Evolutionary conservation across 1,140 invertebrate species (phyloP).

Genomic region (Caenorhabditis inopinata): DNA sequence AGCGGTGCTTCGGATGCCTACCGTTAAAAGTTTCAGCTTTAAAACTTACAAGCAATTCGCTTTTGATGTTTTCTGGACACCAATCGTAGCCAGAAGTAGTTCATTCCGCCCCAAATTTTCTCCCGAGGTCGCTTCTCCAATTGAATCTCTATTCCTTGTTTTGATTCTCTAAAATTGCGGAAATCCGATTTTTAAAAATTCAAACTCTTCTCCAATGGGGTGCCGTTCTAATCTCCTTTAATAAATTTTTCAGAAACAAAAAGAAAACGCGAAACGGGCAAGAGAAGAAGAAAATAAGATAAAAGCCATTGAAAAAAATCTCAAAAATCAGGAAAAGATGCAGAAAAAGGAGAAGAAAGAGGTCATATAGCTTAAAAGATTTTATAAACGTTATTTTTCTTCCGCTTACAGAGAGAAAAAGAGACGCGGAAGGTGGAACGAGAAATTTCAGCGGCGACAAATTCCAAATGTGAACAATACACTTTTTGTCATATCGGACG

Average conservation of each 20-base stretch:
- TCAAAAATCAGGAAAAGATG: not conserved
- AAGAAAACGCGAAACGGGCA: not conserved
- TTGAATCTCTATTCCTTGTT: no score
- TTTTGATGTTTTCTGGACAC: no score
- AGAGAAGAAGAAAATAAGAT: not conserved
- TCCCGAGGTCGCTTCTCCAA: no score
- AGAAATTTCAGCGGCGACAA: constrained; percentile 16
- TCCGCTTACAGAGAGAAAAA: constrained; percentile 26
- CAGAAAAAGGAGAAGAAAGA: not conserved
- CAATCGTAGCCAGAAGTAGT: no score
- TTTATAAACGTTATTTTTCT: not conserved
- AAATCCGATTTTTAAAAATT: not conserved
- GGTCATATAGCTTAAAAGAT: not conserved
- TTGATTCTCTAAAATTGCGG: no score
- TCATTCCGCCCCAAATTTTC: no score
- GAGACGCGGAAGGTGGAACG: constrained; percentile 16
- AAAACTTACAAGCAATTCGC: no score
- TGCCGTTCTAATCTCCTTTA: not conserved
- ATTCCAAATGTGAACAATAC: constrained; percentile 18
- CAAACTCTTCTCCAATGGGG: not conserved
- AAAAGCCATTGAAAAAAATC: not conserved
- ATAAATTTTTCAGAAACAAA: not conserved
- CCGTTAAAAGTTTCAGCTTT: no score
- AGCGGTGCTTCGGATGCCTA: no score
- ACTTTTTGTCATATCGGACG: constrained; percentile 33